A percentile compares a stretch with the other conserved stretches of the same genome.
Conservation (phyloP, 2,113 vertebrate genomes). For the Zingel zingel region DNA sequence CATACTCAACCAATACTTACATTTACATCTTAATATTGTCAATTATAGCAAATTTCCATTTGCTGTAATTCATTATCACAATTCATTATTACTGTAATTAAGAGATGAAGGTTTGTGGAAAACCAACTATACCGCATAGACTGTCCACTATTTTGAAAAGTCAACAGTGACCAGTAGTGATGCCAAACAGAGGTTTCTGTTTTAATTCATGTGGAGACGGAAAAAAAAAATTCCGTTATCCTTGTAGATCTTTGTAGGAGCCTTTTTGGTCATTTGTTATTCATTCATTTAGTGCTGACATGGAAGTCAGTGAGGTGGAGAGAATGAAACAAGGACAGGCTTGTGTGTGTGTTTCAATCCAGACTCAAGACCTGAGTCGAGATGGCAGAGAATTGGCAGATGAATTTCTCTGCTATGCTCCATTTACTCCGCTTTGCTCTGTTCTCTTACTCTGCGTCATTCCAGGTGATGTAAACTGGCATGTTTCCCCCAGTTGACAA, state of each 20-base stretch:
- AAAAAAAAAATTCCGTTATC: slow-evolving; percentile 32
- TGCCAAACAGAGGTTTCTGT: slow-evolving; percentile 27
- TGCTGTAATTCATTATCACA: too few species aligned
- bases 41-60: neutral
- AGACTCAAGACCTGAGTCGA: slow-evolving; percentile 28
- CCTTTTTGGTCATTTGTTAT: slow-evolving; percentile 60
- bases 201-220: slow-evolving; percentile 40
- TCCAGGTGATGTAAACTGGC: slow-evolving; percentile 72
- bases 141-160: neutral
- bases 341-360: slow-evolving; percentile 43
- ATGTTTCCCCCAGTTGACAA: slow-evolving; percentile 42
- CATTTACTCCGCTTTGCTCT: slow-evolving; percentile 49
- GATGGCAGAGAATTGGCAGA: slow-evolving; percentile 63
- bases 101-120: slow-evolving; percentile 31
- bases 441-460: slow-evolving; percentile 50
- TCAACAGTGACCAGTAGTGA: slow-evolving; percentile 6
- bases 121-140: slow-evolving; percentile 5
- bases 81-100: slow-evolving; percentile 22
- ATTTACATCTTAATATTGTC: neutral
- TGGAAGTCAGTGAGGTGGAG: slow-evolving; percentile 39
- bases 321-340: slow-evolving; percentile 60
- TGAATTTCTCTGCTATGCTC: slow-evolving; percentile 56
- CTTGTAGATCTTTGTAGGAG: slow-evolving; percentile 2
- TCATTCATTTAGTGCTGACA: slow-evolving; percentile 62
- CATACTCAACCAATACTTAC: neutral